Evolutionary conservation across 2,113 vertebrate species (phyloP), one percentile per base, ranked within the genome.

Genomic region (Brachyistius frenatus): DNA sequence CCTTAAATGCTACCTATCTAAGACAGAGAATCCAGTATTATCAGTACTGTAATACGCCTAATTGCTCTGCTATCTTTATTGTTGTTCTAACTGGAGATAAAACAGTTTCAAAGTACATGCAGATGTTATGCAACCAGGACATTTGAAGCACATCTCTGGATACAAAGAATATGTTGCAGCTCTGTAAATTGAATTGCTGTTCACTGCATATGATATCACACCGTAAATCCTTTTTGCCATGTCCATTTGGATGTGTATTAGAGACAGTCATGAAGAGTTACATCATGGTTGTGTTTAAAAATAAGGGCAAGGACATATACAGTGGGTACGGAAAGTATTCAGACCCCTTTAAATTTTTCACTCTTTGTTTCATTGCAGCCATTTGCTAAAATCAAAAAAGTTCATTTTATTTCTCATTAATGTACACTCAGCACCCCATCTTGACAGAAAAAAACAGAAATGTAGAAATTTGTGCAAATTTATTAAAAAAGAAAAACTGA

Each of bases 11-110:
- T 16, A 61, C 8, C 68, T 54, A 62, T 52, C 60, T 80, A 4
- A 23, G 14, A 69, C 64, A 54, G 13, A 46, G 16, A 58, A 63
- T 14, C 32, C 30, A 66, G 10, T 56, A 67, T 79, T 78, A 84
- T 76, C 82, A 81, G 79, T 35, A 8, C 54, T 50, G 23, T 23
- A 75, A 79, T 86, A 65, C 2, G 1, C 36, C 57, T 85, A 81
- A 83, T 83, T 81, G 67, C 7, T 54, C 44, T 50, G 14, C 58
- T 91, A 92, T 93, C 90, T 91, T 90, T 90, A 91, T 86, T 88
- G 81, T 82, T 69, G 80, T 67, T 83, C 83, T 68, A 56, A 78
- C 58, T 84, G 52, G 9, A 56, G 85, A 92, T 89, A 87, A 53
- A 1, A 76, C 16, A 31, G 81, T 81, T 79, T 88, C 89, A 93